Base-by-base conservation (phyloP, 2,797 vertebrate genomes). In the Scleropages formosus region DNA sequence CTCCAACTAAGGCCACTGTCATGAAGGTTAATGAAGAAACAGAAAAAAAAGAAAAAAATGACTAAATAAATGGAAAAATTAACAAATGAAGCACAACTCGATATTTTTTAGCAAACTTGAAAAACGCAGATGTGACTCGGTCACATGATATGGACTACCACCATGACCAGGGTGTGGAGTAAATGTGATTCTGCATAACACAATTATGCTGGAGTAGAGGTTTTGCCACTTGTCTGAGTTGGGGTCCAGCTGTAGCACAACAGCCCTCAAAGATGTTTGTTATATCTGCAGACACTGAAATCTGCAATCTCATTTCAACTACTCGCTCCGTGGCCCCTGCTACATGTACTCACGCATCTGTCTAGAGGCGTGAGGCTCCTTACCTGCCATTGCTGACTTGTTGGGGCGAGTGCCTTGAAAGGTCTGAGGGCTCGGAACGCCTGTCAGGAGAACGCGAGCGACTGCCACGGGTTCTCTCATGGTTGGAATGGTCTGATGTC, bases 301-400 rank as follows among this genome's bases (percentile, higher is more conserved):
- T 20, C 7, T 47, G 51, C 13, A 46, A 46, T 46, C 66, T 44
- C 44, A 13, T 51, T 51, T 20, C n/a, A 53, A 18, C 49, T 39
- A 39, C 51, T 22, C 31, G 65, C 10, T 67, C n/a, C 44, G 46
- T 46, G 22, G 22, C 6, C 47, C 26, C 16, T 15, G 31, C 9
- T 53, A 2, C 1, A 18, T 24, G 18, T 53, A 47, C 3, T 51
- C 39, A 67, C 18, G 51, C 74, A 58, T 56, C 61, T 47, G 47
- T n/a, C 47, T 13, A 53, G 26, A 46, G 31, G 8, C 64, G 31
- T 75, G 24, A 13, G 51, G 51, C 11, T 67, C 69, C 84, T 89
- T 92, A 99, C 97, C 96, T 99, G 93, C 96, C 94, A 61, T 94
- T 97, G 92, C 94, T 97, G 89, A 96, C 93, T 86, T 94, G 96